These are phyloP conservation scores for Cyclophora punctaria DNA, from an alignment of 2,888 invertebrate genomes.

Conservation along the genomic window DNA sequence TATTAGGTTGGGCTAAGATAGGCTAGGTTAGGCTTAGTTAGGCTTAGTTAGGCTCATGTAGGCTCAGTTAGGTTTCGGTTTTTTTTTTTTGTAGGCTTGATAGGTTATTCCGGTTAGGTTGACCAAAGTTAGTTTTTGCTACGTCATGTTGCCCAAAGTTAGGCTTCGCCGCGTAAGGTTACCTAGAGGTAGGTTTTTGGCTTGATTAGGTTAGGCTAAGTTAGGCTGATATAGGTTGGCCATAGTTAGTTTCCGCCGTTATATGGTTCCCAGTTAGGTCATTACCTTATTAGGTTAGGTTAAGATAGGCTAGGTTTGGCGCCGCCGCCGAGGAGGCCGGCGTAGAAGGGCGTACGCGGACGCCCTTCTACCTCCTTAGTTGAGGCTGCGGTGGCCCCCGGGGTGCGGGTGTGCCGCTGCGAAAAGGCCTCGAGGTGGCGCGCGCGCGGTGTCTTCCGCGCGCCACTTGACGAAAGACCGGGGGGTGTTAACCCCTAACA, in stretches of 20 bases:
- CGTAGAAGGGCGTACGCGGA: no score
- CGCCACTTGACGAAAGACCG: no score
- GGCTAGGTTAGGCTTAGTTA: conserved; percentile 8
- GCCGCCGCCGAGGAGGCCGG: no score
- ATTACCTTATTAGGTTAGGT: conserved; percentile 16
- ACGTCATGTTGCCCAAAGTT: conserved; percentile 10
- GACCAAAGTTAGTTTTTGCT: conserved; percentile 11
- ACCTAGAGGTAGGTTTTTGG: conserved; percentile 11
- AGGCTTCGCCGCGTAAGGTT: conserved; percentile 8
- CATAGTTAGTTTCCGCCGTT: conserved; percentile 13
- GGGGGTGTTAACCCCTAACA: no score
- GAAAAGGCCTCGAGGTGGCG: no score
- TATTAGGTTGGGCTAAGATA: conserved; percentile 12
- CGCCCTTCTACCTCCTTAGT: no score
- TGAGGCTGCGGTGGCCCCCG: no score
- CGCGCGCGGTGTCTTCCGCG: no score
- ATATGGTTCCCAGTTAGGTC: no score
- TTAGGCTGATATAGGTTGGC: conserved; percentile 12
- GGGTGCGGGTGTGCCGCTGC: no score
- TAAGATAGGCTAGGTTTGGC: conserved; percentile 16
- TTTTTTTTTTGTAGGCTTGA: conserved; percentile 11
- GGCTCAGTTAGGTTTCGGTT: conserved; percentile 9
- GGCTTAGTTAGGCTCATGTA: conserved; percentile 6
- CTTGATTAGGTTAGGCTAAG: conserved; percentile 9
- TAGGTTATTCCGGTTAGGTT: conserved; percentile 11